These are phyloP conservation scores for Gymnarchus niloticus DNA, from an alignment of 2,113 vertebrate species.

Conservation along the genomic window DNA sequence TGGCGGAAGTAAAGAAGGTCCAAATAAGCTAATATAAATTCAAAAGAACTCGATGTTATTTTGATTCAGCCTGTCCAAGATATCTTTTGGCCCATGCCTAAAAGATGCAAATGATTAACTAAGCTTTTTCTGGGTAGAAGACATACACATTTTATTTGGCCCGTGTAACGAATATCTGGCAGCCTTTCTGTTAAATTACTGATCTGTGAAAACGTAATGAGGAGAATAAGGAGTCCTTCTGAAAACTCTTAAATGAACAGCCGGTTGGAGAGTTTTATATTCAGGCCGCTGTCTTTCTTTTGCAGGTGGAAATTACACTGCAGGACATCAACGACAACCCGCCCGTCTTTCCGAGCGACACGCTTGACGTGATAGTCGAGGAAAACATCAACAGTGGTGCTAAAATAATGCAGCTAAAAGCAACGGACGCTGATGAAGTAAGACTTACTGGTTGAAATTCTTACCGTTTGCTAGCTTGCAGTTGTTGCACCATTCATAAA, in stretches of 20 bases:
- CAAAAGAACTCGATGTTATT: neutral
- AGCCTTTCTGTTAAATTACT: neutral
- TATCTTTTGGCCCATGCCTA: neutral
- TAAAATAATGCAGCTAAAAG: constrained; percentile 90
- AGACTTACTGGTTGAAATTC: constrained; percentile 23
- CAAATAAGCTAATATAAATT: neutral
- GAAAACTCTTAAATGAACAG: constrained; percentile 8
- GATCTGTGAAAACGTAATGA: neutral
- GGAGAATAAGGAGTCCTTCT: constrained; percentile 33
- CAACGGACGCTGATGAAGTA: constrained; percentile 94
- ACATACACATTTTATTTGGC: too few species aligned
- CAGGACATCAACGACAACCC: constrained; percentile 97
- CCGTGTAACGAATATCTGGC: neutral
- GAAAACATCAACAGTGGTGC: constrained; percentile 90
- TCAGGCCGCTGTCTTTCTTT: constrained; percentile 33
- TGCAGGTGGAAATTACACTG: constrained; percentile 93
- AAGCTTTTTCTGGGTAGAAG: too few species aligned
- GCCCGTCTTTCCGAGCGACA: constrained; percentile 87
- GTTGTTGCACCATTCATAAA: neutral
- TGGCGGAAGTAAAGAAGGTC: neutral
- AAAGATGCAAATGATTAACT: neutral
- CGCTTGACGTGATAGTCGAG: constrained; percentile 84
- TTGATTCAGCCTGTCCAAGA: neutral
- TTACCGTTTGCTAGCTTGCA: neutral
- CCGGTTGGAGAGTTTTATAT: neutral